phyloP scores from a whole-genome alignment of 2,797 vertebrate species.

The Rhabdomys pumilio region DNA sequence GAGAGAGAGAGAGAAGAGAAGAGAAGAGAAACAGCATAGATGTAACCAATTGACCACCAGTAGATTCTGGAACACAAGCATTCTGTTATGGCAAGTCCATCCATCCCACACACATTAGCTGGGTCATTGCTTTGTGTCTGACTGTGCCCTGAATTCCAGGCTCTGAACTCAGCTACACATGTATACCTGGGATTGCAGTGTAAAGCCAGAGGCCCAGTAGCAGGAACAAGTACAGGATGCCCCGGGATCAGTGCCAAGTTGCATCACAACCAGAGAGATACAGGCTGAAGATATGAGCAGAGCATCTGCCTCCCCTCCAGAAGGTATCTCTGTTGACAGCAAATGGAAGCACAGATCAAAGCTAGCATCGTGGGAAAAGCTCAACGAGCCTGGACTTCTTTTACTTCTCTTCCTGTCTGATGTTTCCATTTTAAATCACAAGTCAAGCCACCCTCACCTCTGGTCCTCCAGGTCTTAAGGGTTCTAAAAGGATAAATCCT shows the following conservation, averaged over 20 bases:
- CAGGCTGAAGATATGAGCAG: neutral
- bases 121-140: neutral
- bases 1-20: neutral
- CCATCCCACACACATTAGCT: fast-evolving
- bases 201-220: neutral
- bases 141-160: neutral
- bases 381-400: neutral
- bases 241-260: neutral
- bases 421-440: constrained; percentile 2
- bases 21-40: neutral
- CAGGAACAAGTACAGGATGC: neutral
- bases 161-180: neutral
- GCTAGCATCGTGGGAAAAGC: constrained; percentile 2
- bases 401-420: neutral
- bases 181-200: neutral
- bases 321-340: neutral
- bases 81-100: fast-evolving
- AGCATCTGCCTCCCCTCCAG: neutral
- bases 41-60: neutral
- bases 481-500: neutral
- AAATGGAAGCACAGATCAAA: constrained; percentile 53
- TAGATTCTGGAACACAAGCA: neutral
- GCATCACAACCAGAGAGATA: neutral
- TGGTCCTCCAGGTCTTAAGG: neutral
- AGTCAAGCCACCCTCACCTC: neutral